Base-by-base conservation (phyloP, 2,888 invertebrate species). In the Tetragnatha montana region DNA sequence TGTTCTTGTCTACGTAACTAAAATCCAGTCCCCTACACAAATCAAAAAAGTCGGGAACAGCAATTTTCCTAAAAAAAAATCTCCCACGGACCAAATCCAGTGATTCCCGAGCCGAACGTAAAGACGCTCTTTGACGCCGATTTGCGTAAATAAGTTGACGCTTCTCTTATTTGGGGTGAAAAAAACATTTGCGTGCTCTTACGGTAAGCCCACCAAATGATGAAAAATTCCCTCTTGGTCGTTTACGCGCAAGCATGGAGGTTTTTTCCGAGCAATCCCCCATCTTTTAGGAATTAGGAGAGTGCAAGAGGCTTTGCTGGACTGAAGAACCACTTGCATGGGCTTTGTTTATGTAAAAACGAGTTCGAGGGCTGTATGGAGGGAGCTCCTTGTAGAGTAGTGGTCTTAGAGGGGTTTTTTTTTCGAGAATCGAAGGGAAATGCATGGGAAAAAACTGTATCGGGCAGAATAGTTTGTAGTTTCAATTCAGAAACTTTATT, bases 151-250 rank as follows among this genome's bases (percentile, higher is more conserved):
- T 73, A 87, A 70, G 87, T 87, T 75, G 87, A 74, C 87, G 68
- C 81, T 87, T 87, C 71, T 10, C n/a, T 87, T 47, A 68, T 12
- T 50, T 12, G 51, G 50, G 10, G 19, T 10, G 69, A 69, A 69
- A 49, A 80, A 19, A 71, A 47, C 79, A 70, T 81, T 74, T 75
- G 87, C 49, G 74, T 69, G 69, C 69, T 74, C 69, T 81, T 87
- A 68, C 74, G 68, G 81, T 87, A 87, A 87, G 87, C 87, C 87
- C 81, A 87, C 81, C 81, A 87, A 87, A 87, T 87, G 87, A 87
- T 87, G 75, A 81, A 81, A 87, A 87, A 75, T 87, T 71, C 60
- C 69, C 87, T 35, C n/a, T 75, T 74, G 81, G 69, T 75, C 75
- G 60, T 87, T 81, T 87, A 81, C 87, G 75, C 81, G 73, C 75